A percentile compares a stretch with the other conserved stretches of the same genome.
These are phyloP conservation scores for Ecdyonurus torrentis DNA, from an alignment of 2,888 invertebrate genomes.

Conservation along the genomic window DNA sequence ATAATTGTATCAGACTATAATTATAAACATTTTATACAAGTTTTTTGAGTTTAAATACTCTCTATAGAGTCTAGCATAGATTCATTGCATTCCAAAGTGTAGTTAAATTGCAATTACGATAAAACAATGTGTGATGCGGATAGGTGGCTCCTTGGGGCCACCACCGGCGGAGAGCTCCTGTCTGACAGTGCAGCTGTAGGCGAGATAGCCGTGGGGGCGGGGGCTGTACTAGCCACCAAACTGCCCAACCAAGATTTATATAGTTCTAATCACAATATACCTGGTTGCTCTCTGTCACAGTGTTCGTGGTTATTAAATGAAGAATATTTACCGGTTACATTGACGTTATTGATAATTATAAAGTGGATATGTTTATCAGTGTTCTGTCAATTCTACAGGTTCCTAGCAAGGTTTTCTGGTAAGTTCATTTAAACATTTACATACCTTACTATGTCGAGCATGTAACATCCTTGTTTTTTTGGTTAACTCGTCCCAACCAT, in stretches of 20 bases:
- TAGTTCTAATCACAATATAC: background rate
- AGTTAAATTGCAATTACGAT: background rate
- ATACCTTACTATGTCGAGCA: too few species aligned
- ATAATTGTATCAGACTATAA: background rate
- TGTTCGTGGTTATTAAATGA: background rate
- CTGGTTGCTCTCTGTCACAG: background rate
- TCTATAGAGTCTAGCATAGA: background rate
- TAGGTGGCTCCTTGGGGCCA: background rate
- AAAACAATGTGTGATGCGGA: background rate
- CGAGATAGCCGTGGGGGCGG: background rate
- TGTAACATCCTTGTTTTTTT: too few species aligned
- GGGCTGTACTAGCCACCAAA: background rate
- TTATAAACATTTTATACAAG: background rate
- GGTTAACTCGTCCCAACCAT: too few species aligned
- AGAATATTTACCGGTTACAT: background rate
- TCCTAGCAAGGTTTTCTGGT: constrained; percentile 2
- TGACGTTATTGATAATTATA: background rate
- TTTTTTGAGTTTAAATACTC: background rate
- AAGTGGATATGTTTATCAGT: background rate
- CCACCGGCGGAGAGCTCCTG: background rate
- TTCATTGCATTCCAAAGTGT: background rate
- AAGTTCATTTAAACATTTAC: background rate
- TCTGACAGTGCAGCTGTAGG: background rate
- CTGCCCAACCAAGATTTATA: background rate
- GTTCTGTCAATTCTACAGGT: constrained; percentile 2